phyloP scores from a whole-genome alignment of 2,113 vertebrate genomes.

The Phaethornis superciliosus region DNA sequence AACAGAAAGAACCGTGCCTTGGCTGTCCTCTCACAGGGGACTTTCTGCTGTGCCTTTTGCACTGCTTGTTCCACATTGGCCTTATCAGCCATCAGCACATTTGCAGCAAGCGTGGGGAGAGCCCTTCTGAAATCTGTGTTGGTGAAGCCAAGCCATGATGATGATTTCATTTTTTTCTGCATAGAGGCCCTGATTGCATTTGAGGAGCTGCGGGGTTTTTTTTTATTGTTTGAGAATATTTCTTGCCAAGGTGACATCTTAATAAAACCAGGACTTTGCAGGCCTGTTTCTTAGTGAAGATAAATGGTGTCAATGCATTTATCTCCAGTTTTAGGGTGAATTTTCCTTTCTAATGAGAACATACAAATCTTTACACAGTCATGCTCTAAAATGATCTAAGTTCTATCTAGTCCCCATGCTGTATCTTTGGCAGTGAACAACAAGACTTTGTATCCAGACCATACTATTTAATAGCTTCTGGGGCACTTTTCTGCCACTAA shows the following conservation, averaged over 20 bases:
- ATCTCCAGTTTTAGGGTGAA: background rate
- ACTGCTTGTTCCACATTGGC: too few species aligned
- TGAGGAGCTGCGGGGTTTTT: background rate
- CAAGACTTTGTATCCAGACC: background rate
- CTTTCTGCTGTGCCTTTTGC: too few species aligned
- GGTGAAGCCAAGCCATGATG: too few species aligned
- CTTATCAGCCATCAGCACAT: too few species aligned
- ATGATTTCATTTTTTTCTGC: too few species aligned
- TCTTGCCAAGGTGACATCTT: background rate
- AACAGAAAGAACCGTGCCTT: too few species aligned
- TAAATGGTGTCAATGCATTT: background rate
- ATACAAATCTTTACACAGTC: background rate
- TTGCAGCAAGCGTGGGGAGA: too few species aligned
- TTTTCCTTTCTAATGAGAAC: background rate
- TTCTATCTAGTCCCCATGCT: background rate
- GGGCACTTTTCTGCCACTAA: background rate
- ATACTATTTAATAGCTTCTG: background rate
- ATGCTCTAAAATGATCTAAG: background rate
- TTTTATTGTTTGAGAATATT: background rate
- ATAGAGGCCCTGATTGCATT: background rate
- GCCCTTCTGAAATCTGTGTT: too few species aligned
- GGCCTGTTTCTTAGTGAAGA: background rate
- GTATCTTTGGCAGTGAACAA: background rate
- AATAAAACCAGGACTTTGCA: accelerated
- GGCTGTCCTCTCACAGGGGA: too few species aligned